A percentile compares a stretch with the other conserved stretches of the same genome.
These are phyloP conservation scores for Pterocles burchelli DNA, from an alignment of 2,113 vertebrate genomes.

Conservation along the genomic window DNA sequence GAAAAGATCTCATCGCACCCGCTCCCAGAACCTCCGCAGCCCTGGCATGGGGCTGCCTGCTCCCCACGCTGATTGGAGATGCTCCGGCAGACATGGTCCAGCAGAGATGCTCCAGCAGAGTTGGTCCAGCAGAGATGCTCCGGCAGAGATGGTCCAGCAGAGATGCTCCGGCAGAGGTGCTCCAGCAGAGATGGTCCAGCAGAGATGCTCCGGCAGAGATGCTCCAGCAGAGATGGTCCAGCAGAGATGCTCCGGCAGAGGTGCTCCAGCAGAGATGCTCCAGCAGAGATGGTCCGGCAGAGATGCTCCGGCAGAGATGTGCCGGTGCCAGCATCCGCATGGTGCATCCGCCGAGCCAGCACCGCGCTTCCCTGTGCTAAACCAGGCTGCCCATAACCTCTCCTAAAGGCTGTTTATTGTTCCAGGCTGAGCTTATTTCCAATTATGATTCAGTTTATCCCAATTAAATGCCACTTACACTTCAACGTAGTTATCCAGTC, in stretches of 20 bases:
- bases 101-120: accelerated
- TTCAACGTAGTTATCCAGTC: conserved; percentile 56
- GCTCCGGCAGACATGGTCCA: background rate
- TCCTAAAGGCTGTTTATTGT: background rate
- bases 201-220: background rate
- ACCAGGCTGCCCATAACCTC: background rate
- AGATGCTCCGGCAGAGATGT: too few relatives aligned
- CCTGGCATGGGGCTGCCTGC: accelerated
- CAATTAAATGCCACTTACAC: conserved; percentile 59
- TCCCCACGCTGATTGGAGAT: accelerated
- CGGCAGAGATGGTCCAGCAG: background rate
- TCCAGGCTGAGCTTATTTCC: background rate
- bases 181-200: background rate
- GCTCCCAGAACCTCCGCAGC: background rate
- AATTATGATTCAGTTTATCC: conserved; percentile 18
- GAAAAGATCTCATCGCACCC: accelerated
- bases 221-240: background rate
- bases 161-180: background rate
- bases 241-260: background rate
- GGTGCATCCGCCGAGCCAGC: background rate
- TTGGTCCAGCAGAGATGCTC: background rate
- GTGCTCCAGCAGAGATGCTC: accelerated
- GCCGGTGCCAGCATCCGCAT: accelerated
- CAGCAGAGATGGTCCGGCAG: too few relatives aligned
- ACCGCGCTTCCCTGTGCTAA: accelerated